Evolutionary conservation across 2,888 invertebrate genomes (phyloP).

Genomic region (Eupithecia centaureata): DNA sequence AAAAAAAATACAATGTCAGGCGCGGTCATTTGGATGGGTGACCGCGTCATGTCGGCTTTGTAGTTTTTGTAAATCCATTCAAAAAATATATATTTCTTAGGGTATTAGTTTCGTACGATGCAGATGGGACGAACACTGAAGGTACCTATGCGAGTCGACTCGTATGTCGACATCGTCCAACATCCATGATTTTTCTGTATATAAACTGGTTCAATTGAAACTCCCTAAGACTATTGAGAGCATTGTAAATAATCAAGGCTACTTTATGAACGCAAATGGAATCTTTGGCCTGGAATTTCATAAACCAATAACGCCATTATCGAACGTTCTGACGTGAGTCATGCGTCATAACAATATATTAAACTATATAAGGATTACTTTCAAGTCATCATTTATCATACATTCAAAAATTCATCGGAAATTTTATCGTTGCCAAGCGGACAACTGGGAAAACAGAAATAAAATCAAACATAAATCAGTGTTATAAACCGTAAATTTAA

Average conservation of each 20-base stretch:
- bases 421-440: neutral
- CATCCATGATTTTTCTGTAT: neutral
- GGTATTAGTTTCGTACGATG: too few species aligned
- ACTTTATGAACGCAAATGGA: constrained; percentile 16
- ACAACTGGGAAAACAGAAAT: neutral
- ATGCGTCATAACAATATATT: constrained; percentile 17
- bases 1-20: too few species aligned
- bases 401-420: neutral
- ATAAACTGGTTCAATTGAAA: neutral
- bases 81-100: too few species aligned
- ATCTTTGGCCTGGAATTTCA: constrained; percentile 20
- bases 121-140: too few species aligned
- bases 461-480: neutral
- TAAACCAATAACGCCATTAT: constrained; percentile 27
- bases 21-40: too few species aligned
- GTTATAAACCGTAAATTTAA: neutral
- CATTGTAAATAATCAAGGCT: constrained; percentile 18
- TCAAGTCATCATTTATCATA: neutral
- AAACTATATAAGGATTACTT: constrained; percentile 8
- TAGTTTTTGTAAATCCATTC: too few species aligned
- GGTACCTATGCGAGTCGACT: too few species aligned
- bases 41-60: too few species aligned
- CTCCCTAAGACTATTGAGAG: constrained; percentile 17
- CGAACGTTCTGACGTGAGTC: constrained; percentile 19
- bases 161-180: too few species aligned